These are phyloP conservation scores for Eucidaris tribuloides DNA, from an alignment of 35 echinoderm and acorn worm species.

Conservation along the genomic window DNA sequence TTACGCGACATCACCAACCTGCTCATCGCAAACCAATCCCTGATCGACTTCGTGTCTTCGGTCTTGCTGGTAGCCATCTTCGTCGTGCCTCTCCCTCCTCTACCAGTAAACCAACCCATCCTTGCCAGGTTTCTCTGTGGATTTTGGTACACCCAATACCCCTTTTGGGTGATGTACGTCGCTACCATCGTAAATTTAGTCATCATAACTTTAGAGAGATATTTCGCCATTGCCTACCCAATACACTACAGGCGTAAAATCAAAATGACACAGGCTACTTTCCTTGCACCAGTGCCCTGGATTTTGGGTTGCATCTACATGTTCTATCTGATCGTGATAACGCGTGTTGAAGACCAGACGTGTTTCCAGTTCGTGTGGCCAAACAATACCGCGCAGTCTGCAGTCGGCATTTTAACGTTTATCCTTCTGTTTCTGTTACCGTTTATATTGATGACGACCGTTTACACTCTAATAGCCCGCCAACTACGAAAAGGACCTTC, in stretches of 20 bases:
- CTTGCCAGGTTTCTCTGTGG: conserved; percentile 50
- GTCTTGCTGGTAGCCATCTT: conserved; percentile 37
- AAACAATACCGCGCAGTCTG: not conserved
- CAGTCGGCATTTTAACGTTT: not conserved
- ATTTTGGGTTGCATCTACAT: conserved; percentile 17
- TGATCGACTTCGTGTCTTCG: conserved; percentile 57
- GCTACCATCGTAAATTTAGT: conserved; percentile 51
- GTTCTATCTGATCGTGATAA: not conserved
- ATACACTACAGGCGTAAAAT: conserved; percentile 36
- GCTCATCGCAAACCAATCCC: conserved; percentile 74
- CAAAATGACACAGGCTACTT: not conserved
- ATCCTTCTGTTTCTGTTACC: not conserved
- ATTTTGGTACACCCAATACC: conserved; percentile 62
- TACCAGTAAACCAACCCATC: not conserved
- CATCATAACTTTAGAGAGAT: conserved; percentile 60
- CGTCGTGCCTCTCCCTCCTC: not conserved
- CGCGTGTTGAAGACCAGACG: not conserved
- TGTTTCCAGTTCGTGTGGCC: not conserved
- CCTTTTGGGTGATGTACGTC: conserved; percentile 50
- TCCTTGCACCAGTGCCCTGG: conserved; percentile 26
- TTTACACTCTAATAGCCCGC: not conserved
- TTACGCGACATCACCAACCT: conserved; percentile 39
- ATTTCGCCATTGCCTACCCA: conserved; percentile 58
- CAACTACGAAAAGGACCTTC: not conserved
- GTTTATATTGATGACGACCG: not conserved